Conservation (phyloP, 2,797 vertebrate genomes). For the Strix occidentalis region DNA sequence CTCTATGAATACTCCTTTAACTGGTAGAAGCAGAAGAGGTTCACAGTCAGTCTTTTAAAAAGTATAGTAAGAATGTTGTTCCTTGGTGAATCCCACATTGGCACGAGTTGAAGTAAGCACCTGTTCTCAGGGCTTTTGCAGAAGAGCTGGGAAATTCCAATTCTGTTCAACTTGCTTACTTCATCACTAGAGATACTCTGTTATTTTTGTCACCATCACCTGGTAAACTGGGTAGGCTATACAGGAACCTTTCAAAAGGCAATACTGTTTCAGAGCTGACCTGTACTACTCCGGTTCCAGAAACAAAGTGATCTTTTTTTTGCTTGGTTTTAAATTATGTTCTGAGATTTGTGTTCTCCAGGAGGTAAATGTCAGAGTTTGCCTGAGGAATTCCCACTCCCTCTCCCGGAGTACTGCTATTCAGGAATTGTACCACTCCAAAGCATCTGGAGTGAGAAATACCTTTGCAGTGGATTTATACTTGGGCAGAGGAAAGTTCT, state of each 20-base stretch:
- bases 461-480: background rate
- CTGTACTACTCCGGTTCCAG: background rate
- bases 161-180: background rate
- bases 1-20: conserved; percentile 1
- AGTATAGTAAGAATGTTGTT: conserved; percentile 7
- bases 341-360: background rate
- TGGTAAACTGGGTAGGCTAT: background rate
- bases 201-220: background rate
- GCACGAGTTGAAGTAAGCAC: background rate
- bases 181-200: background rate
- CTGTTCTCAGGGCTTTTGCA: conserved; percentile 4
- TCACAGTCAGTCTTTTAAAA: background rate
- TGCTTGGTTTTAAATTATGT: background rate
- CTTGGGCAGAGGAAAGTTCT: background rate
- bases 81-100: background rate
- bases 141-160: conserved; percentile 19
- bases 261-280: background rate
- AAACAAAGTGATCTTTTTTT: background rate
- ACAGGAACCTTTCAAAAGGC: background rate
- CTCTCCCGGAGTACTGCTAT: background rate
- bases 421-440: background rate
- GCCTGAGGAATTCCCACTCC: background rate
- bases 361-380: background rate
- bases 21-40: background rate
- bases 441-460: background rate